Evolutionary conservation across 92 coral and sea anemone species (phyloP).

Genomic region (Palythoa grandiflora): DNA sequence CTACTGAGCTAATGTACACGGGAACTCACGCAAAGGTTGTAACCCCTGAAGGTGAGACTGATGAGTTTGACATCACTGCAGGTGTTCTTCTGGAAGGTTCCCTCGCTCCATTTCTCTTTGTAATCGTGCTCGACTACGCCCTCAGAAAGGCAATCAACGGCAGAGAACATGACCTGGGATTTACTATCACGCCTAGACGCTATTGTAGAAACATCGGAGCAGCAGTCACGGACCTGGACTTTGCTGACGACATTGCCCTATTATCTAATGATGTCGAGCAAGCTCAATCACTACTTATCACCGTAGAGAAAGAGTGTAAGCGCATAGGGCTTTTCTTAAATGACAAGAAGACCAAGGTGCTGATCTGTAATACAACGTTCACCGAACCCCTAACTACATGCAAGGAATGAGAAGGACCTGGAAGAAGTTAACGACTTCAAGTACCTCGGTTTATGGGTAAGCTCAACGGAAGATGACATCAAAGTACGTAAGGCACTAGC

Average conservation of each 20-base stretch:
- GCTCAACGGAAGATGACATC: too few relatives aligned
- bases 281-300: too few relatives aligned
- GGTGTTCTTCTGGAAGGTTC: constrained; percentile 46
- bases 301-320: background rate
- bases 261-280: too few relatives aligned
- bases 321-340: background rate
- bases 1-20: background rate
- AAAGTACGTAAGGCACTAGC: too few relatives aligned
- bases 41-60: too few relatives aligned
- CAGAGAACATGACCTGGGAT: too few relatives aligned
- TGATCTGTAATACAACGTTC: background rate
- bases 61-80: background rate
- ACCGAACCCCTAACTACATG: background rate
- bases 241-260: too few relatives aligned
- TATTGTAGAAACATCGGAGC: background rate
- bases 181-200: background rate
- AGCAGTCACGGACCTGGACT: background rate
- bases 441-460: too few relatives aligned
- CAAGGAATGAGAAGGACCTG: background rate
- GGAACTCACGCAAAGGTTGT: background rate
- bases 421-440: background rate
- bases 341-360: too few relatives aligned
- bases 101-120: background rate
- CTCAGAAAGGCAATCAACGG: too few relatives aligned
- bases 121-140: too few relatives aligned